A percentile compares a stretch with the other conserved stretches of the same genome.
Conservation (phyloP, 2,113 vertebrate genomes). For the Embiotoca jacksoni region DNA sequence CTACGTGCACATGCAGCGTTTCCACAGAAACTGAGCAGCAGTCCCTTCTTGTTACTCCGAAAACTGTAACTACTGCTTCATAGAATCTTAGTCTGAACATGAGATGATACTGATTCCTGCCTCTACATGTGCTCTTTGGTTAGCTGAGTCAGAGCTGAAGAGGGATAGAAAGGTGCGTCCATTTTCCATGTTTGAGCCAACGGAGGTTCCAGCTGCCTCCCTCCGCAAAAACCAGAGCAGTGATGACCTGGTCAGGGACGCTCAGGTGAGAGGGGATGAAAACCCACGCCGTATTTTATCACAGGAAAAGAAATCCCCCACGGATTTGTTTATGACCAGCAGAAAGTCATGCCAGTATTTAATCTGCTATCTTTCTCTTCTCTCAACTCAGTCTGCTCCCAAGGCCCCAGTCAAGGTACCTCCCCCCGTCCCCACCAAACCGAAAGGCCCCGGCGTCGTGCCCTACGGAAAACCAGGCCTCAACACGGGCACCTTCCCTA, state of each 20-base stretch:
- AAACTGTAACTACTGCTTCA: neutral
- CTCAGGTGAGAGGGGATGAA: slow-evolving; percentile 84
- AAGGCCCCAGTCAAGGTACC: slow-evolving; percentile 92
- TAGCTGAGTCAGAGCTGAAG: slow-evolving; percentile 87
- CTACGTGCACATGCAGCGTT: neutral
- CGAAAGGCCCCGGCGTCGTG: slow-evolving; percentile 90
- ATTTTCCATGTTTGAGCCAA: slow-evolving; percentile 93
- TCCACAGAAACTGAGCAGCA: neutral
- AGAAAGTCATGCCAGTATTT: neutral
- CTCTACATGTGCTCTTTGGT: slow-evolving; percentile 32
- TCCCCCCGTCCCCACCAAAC: slow-evolving; percentile 96
- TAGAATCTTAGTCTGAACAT: slow-evolving; percentile 5
- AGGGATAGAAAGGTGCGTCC: slow-evolving; percentile 93
- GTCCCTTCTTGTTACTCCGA: neutral
- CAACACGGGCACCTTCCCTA: slow-evolving; percentile 82
- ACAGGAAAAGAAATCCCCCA: neutral
- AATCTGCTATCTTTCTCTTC: neutral
- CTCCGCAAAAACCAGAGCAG: slow-evolving; percentile 98
- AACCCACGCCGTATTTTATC: neutral
- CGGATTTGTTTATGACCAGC: neutral
- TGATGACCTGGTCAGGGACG: slow-evolving; percentile 92
- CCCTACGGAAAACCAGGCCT: slow-evolving; percentile 83
- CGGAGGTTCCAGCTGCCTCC: slow-evolving; percentile 82
- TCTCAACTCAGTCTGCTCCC: slow-evolving; percentile 81
- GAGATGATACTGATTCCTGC: slow-evolving; percentile 1